Conservation (phyloP, 2,888 invertebrate species). For the Agrochola lota region DNA sequence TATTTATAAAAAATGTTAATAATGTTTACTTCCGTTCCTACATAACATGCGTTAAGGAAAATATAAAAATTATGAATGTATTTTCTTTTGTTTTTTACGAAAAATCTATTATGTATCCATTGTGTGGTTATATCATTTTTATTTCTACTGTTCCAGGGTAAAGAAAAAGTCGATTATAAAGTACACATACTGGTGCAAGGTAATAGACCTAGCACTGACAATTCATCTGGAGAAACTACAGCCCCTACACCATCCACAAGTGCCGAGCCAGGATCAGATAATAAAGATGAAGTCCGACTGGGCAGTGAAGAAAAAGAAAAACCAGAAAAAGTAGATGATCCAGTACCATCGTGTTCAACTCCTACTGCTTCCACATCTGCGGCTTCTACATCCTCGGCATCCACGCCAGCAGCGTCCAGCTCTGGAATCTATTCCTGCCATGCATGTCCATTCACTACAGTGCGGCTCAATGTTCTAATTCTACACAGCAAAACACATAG, state of each 20-base stretch:
- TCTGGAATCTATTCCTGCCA: conserved; percentile 91
- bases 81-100: no score
- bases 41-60: background rate
- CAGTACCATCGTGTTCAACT: conserved; percentile 61
- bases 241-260: conserved; percentile 65
- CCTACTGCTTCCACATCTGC: conserved; percentile 76
- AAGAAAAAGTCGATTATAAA: conserved; percentile 90
- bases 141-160: conserved; percentile 78
- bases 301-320: conserved; percentile 54
- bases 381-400: conserved; percentile 66
- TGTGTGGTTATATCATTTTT: background rate
- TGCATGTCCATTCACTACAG: conserved; percentile 92
- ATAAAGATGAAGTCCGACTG: conserved; percentile 35
- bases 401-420: conserved; percentile 75
- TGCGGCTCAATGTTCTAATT: conserved; percentile 93
- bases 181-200: conserved; percentile 92
- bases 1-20: conserved; percentile 63
- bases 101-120: background rate
- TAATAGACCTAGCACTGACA: conserved; percentile 78
- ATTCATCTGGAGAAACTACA: conserved; percentile 61
- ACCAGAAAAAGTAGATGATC: conserved; percentile 60
- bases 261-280: conserved; percentile 55
- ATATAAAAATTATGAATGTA: background rate
- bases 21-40: background rate
- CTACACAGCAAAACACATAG: conserved; percentile 93